A percentile compares a stretch with the other conserved stretches of the same genome.
Conservation (phyloP, 2,888 invertebrate species). For the Acronicta aceris region DNA sequence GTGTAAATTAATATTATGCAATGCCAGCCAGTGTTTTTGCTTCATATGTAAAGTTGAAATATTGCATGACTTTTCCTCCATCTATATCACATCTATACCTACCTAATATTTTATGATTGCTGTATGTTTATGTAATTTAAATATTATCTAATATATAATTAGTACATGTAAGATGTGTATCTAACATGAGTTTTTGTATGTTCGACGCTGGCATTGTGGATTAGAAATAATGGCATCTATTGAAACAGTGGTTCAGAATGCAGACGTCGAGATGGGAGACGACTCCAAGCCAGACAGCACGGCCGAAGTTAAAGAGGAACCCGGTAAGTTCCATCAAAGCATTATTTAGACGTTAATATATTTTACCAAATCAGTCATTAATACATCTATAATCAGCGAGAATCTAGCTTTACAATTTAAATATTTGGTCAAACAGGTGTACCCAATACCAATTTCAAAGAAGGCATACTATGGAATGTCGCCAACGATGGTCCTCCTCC, state of each 20-base stretch:
- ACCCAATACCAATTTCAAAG: constrained; percentile 89
- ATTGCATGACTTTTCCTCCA: neutral
- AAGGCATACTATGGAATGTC: constrained; percentile 95
- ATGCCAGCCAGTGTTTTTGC: constrained; percentile 26
- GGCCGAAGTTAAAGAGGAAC: constrained; percentile 92
- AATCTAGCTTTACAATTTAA: constrained; percentile 19
- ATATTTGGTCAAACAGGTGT: constrained; percentile 42
- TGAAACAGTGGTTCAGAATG: constrained; percentile 94
- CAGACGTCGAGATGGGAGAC: constrained; percentile 90
- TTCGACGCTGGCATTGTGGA: constrained; percentile 84
- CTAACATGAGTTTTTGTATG: constrained; percentile 83
- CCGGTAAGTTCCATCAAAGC: constrained; percentile 72
- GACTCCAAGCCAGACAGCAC: constrained; percentile 91
- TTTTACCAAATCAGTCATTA: neutral
- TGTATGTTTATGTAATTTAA: constrained; percentile 39
- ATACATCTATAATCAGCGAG: neutral
- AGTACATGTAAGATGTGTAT: constrained; percentile 61
- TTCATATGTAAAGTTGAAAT: constrained; percentile 9
- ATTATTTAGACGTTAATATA: neutral
- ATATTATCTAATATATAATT: constrained; percentile 49
- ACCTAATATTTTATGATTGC: constrained; percentile 37
- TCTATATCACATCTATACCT: constrained; percentile 28
- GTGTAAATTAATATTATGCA: constrained; percentile 11
- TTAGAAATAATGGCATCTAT: constrained; percentile 95
- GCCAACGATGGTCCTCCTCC: constrained; percentile 94